A percentile compares a stretch with the other conserved stretches of the same genome.
phyloP scores from a whole-genome alignment of 2,113 vertebrate genomes.

The Prunella himalayana region DNA sequence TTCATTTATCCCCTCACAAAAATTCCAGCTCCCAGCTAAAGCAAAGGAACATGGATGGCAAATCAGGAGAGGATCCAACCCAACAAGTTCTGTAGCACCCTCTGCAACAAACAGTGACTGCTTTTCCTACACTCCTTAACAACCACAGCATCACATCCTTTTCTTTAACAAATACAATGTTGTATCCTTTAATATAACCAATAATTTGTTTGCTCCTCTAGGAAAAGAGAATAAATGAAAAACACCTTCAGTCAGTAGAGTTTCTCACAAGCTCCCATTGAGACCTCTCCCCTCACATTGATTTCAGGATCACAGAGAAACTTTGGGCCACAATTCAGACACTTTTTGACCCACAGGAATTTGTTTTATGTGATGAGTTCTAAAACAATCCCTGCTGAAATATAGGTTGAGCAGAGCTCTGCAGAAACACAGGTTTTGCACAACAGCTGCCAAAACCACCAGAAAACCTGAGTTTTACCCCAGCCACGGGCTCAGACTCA shows the following conservation, averaged over 20 bases:
- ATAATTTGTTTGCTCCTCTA: background rate
- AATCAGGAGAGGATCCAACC: background rate
- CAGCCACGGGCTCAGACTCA: conserved; percentile 51
- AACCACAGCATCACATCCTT: background rate
- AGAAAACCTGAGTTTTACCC: background rate
- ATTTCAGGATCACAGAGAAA: background rate
- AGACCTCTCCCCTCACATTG: background rate
- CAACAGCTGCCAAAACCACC: background rate
- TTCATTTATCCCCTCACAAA: too few species aligned
- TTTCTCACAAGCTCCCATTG: background rate
- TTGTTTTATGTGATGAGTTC: fast-evolving
- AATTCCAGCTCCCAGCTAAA: background rate
- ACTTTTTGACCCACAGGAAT: background rate
- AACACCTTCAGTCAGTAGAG: background rate
- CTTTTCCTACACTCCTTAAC: background rate
- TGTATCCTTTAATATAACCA: background rate
- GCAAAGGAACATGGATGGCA: fast-evolving
- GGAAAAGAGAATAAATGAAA: background rate
- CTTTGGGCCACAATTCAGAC: background rate
- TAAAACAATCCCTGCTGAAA: fast-evolving
- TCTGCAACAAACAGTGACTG: background rate
- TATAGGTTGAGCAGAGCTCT: background rate
- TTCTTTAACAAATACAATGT: background rate
- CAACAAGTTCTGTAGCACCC: background rate
- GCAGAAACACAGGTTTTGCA: background rate